Percentiles rank a stretch among this genome's conserved stretches.
These are phyloP conservation scores for Rafetus swinhoei DNA, from an alignment of 2,113 vertebrate genomes.

Conservation along the genomic window DNA sequence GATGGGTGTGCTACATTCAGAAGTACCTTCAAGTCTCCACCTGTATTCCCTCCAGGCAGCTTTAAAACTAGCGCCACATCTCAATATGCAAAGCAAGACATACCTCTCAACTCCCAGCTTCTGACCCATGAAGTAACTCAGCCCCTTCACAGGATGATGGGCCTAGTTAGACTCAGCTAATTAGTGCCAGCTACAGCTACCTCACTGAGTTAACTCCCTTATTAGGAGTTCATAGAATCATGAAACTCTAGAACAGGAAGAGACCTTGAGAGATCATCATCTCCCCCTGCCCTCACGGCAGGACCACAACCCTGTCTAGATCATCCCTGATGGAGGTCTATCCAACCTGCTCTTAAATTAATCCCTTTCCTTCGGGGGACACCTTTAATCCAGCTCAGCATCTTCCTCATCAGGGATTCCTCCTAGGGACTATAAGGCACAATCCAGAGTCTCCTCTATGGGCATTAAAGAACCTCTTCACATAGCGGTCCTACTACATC, in stretches of 20 bases:
- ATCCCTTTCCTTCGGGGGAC: background rate
- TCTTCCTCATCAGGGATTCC: background rate
- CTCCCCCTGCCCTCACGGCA: too few relatives aligned
- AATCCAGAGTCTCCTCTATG: background rate
- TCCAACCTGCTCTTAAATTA: too few relatives aligned
- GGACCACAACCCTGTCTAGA: too few relatives aligned
- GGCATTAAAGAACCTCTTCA: background rate
- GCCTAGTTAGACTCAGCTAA: fast-evolving
- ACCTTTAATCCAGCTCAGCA: background rate
- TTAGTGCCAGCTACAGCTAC: background rate
- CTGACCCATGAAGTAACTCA: fast-evolving
- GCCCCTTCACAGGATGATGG: fast-evolving
- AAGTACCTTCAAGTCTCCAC: background rate
- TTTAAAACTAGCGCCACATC: background rate
- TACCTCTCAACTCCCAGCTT: background rate
- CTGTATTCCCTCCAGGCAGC: background rate
- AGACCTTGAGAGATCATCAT: too few relatives aligned
- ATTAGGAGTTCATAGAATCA: too few relatives aligned
- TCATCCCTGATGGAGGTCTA: too few relatives aligned
- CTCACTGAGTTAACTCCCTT: background rate
- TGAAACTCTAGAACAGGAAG: too few relatives aligned
- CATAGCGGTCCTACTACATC: fast-evolving
- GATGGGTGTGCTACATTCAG: background rate
- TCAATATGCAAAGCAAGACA: background rate
- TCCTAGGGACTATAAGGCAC: background rate